These are phyloP conservation scores for Drosophila neoperkinsi DNA, from an alignment of 2,888 invertebrate species.

Conservation along the genomic window DNA sequence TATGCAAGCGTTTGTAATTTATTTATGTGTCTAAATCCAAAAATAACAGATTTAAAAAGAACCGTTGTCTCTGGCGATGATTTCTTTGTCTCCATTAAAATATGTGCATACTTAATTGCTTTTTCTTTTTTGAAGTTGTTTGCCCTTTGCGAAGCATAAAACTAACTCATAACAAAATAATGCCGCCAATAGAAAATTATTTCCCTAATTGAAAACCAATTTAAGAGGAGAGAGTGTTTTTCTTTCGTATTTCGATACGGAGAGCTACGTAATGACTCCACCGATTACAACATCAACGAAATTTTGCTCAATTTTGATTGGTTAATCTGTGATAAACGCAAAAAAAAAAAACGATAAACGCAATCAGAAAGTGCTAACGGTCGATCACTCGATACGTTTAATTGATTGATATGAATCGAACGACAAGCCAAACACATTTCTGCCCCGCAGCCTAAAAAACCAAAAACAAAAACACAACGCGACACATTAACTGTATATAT, in stretches of 20 bases:
- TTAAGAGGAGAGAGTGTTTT: constrained; percentile 13
- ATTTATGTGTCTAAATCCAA: neutral
- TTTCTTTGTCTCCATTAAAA: constrained; percentile 12
- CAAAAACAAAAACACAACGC: constrained; percentile 7
- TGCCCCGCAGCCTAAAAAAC: constrained; percentile 38
- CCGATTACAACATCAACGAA: constrained; percentile 24
- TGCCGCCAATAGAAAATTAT: constrained; percentile 4
- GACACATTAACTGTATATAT: constrained; percentile 46
- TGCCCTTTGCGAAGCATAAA: constrained; percentile 1
- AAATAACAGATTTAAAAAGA: constrained; percentile 4
- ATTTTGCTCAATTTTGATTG: constrained; percentile 43
- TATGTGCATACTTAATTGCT: constrained; percentile 30
- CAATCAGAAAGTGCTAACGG: constrained; percentile 72
- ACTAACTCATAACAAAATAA: neutral
- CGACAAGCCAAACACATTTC: constrained; percentile 34
- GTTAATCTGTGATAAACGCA: constrained; percentile 43
- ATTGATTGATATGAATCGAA: constrained; percentile 65
- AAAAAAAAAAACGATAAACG: constrained; percentile 23
- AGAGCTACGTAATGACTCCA: constrained; percentile 1
- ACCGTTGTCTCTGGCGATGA: constrained; percentile 15
- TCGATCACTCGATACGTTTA: constrained; percentile 39
- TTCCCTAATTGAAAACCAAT: constrained; percentile 11
- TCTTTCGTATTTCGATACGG: constrained; percentile 4
- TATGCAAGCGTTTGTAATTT: neutral
- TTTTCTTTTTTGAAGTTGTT: neutral